Conservation (phyloP, 2,888 invertebrate genomes). For the Ptychoptera albimana region DNA sequence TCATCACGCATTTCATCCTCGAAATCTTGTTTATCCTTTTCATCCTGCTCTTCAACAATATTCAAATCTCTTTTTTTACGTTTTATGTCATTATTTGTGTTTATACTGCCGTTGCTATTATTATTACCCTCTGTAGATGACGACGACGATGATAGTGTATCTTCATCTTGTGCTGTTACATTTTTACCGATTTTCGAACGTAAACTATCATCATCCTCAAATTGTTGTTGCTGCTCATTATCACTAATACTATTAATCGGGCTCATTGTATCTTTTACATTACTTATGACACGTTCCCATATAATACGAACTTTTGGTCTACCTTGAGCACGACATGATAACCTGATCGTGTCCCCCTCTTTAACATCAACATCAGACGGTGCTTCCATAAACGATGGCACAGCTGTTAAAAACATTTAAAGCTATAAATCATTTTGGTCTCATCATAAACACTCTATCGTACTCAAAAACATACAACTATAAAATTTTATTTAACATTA, state of each 20-base stretch:
- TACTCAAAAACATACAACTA: too few relatives aligned
- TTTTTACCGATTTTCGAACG: too few relatives aligned
- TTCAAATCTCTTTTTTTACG: too few relatives aligned
- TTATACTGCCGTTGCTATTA: too few relatives aligned
- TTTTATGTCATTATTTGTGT: too few relatives aligned
- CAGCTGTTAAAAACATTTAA: slow-evolving; percentile 10
- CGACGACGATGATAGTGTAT: too few relatives aligned
- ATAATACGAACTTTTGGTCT: slow-evolving; percentile 14
- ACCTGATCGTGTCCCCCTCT: slow-evolving; percentile 14
- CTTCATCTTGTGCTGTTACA: too few relatives aligned
- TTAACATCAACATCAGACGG: slow-evolving; percentile 15
- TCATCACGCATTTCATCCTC: not conserved
- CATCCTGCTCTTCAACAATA: not conserved
- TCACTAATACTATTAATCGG: too few relatives aligned
- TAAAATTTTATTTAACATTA: too few relatives aligned
- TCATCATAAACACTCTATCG: not conserved
- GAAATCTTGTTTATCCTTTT: not conserved
- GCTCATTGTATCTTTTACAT: not conserved
- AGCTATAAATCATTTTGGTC: not conserved
- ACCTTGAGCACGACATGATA: slow-evolving; percentile 17
- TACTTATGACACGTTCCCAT: slow-evolving; percentile 11
- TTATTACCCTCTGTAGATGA: too few relatives aligned
- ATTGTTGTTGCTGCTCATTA: too few relatives aligned
- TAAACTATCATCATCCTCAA: too few relatives aligned
- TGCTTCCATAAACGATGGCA: slow-evolving; percentile 16